These are phyloP conservation scores for Sebastes nivosus DNA, from an alignment of 2,797 vertebrate genomes.

Conservation along the genomic window DNA sequence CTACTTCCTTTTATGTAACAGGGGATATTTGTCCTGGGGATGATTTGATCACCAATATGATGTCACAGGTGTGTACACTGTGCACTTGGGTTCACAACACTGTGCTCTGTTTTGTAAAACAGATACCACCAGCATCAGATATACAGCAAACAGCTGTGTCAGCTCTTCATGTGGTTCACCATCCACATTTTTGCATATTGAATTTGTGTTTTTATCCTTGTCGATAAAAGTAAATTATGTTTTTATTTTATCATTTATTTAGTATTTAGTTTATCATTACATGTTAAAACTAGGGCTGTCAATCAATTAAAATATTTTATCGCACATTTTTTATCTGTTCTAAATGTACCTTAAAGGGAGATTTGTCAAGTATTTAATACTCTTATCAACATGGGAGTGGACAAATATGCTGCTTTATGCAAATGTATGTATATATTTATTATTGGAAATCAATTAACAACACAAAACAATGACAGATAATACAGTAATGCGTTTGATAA, in stretches of 20 bases:
- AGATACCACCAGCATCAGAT: neutral
- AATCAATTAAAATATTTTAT: too few species aligned
- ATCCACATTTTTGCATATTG: neutral
- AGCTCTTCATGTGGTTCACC: neutral
- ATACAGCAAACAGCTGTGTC: neutral
- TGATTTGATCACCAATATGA: neutral
- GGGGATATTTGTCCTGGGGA: neutral
- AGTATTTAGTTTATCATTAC: neutral
- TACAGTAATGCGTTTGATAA: neutral
- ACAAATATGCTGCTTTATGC: too few species aligned
- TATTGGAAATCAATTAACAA: too few species aligned
- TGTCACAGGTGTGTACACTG: neutral
- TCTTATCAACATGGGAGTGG: too few species aligned
- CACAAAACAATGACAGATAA: too few species aligned
- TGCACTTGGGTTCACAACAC: neutral
- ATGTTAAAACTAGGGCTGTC: neutral
- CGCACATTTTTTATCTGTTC: too few species aligned
- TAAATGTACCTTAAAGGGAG: too few species aligned
- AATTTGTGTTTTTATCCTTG: neutral
- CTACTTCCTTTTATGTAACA: neutral
- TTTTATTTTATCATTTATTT: neutral
- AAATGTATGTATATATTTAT: too few species aligned
- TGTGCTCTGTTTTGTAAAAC: neutral
- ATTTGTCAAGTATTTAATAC: too few species aligned
- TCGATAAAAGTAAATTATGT: neutral